Conservation (phyloP, 2,888 invertebrate species). For the Urechis unicinctus region DNA sequence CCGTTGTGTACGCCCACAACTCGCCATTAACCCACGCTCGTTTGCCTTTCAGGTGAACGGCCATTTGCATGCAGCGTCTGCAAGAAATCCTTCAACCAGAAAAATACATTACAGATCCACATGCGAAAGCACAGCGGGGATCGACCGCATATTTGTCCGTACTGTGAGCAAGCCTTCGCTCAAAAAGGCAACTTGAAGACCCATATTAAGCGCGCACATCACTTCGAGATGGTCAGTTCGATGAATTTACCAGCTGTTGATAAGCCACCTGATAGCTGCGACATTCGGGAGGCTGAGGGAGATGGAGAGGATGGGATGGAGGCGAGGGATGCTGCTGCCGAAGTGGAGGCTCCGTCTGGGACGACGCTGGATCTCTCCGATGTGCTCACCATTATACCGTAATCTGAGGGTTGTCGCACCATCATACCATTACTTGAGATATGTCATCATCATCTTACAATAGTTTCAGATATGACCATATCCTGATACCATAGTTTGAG, state of each 20-base stretch:
- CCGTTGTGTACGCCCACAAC: too few relatives aligned
- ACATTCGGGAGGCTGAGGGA: neutral
- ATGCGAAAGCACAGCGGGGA: constrained; percentile 45
- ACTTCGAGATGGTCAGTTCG: constrained; percentile 16
- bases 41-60: constrained; percentile 40
- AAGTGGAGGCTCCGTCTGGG: neutral
- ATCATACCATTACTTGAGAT: too few relatives aligned
- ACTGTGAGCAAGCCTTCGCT: constrained; percentile 42
- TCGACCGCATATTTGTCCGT: constrained; percentile 42
- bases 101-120: constrained; percentile 47
- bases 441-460: too few relatives aligned
- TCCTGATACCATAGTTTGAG: too few relatives aligned
- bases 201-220: constrained; percentile 47
- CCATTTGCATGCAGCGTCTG: constrained; percentile 44
- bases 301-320: neutral
- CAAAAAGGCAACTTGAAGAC: constrained; percentile 49
- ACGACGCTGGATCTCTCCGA: neutral
- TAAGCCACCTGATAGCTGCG: neutral
- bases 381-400: neutral
- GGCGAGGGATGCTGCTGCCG: neutral
- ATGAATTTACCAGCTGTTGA: constrained; percentile 10
- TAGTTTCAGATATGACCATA: too few relatives aligned
- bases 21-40: too few relatives aligned
- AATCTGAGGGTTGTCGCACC: too few relatives aligned
- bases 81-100: constrained; percentile 47